Evolutionary conservation across 2,888 invertebrate species (phyloP), one percentile per base, ranked within the genome.

Genomic region (Tridacna gigas): DNA sequence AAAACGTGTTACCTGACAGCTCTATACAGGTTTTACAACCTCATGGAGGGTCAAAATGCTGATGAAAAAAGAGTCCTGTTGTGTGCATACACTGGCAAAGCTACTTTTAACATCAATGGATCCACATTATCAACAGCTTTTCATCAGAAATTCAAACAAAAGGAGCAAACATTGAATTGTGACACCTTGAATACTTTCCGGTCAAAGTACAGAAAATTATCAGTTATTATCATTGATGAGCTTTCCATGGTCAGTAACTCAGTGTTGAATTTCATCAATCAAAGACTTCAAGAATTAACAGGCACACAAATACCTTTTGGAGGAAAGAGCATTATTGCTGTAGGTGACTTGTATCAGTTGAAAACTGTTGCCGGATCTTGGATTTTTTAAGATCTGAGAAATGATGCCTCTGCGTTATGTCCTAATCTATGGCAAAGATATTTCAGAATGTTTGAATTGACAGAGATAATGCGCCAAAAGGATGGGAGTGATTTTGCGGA

Each of bases 331-430:
- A 81, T 86, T 61, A 82, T 88, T 61, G 86, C 84, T 61, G 82
- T 88, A 25, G 86, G 88, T 61, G 86, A 88, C 74, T 76, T 88
- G 15, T 88, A 86, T 74, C 88, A 88, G 74, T 67, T 88, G 47
- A 74, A 77, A 71, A 86, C 88, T 47, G 85, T 88, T 37, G 65
- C 73, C 65, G 88, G 82, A 26, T 20, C 51, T 26, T 87, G 84
- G 84, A 79, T 87, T 45, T 87, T 87, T 67, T 60, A 84, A 28
- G 83, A 87, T 73, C 45, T 87, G 13, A 63, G 73, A 61, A 63
- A 56, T 28, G 75, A 71, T 71, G 77, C 78, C 25, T 56, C 81
- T 20, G 61, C 74, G 2, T 77, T 85, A 47, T 77, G 83, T 28
- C 60, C 60, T 63, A 88, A 85, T 69, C 74, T 83, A 12, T 87